Evolutionary conservation across 1,140 invertebrate genomes (phyloP).

Genomic region (Bombus difficillimus): DNA sequence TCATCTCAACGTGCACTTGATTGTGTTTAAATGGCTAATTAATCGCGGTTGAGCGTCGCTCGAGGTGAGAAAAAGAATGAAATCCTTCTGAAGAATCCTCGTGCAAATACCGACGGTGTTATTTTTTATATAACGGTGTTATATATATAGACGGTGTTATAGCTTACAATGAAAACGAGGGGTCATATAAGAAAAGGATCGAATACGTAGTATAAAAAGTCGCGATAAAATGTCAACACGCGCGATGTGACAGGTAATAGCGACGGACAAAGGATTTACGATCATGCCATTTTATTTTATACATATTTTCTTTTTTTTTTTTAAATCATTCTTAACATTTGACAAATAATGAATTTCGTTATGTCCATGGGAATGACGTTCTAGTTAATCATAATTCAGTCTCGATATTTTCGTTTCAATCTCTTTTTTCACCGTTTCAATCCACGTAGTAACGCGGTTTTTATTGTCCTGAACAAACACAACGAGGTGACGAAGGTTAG

Average conservation of each 20-base stretch:
- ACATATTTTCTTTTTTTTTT: too few relatives aligned
- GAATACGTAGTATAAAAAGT: background rate
- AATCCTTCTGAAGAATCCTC: background rate
- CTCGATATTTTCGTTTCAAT: background rate
- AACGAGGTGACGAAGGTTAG: background rate
- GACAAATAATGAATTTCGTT: background rate
- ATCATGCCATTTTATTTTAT: background rate
- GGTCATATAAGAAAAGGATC: background rate
- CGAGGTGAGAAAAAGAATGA: too few relatives aligned
- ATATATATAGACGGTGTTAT: background rate
- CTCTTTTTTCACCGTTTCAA: background rate
- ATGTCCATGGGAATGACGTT: background rate
- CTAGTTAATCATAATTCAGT: background rate
- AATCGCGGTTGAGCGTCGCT: background rate
- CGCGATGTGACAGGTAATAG: too few relatives aligned
- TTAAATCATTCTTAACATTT: background rate
- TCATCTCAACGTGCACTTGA: background rate
- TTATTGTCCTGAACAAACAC: background rate
- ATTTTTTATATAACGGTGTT: too few relatives aligned
- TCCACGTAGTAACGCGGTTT: background rate
- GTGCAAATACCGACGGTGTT: background rate
- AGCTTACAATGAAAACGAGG: background rate
- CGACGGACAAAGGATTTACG: too few relatives aligned
- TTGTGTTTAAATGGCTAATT: background rate
- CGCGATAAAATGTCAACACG: background rate